Percentiles rank a stretch among this genome's conserved stretches.
These are phyloP conservation scores for Auanema freiburgensis DNA, from an alignment of 2,888 invertebrate genomes.

Conservation along the genomic window DNA sequence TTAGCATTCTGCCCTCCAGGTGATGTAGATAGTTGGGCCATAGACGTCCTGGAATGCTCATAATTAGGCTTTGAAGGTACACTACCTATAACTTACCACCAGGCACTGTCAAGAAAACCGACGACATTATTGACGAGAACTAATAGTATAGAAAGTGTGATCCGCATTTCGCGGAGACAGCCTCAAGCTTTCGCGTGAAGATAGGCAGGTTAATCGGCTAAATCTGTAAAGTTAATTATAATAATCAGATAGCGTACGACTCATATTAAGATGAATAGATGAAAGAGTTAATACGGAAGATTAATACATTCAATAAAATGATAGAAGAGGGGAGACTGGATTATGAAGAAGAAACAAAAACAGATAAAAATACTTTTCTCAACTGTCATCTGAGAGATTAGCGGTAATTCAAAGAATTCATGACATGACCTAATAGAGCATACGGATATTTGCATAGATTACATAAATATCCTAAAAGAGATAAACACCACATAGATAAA, in stretches of 20 bases:
- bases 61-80: too few relatives aligned
- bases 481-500: too few relatives aligned
- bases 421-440: too few relatives aligned
- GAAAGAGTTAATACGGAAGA: neutral
- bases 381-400: too few relatives aligned
- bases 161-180: conserved; percentile 19
- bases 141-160: conserved; percentile 2
- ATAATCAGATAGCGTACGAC: neutral
- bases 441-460: too few relatives aligned
- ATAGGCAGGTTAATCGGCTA: neutral
- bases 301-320: too few relatives aligned
- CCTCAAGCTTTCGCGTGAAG: neutral
- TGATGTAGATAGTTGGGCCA: conserved; percentile 57
- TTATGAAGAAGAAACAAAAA: too few relatives aligned
- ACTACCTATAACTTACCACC: conserved; percentile 47
- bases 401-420: too few relatives aligned
- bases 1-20: conserved; percentile 35
- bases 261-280: neutral
- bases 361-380: too few relatives aligned
- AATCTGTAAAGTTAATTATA: conserved; percentile 5
- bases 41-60: conserved; percentile 52
- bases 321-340: too few relatives aligned
- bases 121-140: conserved; percentile 7
- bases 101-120: conserved; percentile 45
- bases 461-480: too few relatives aligned